These are phyloP conservation scores for Hycleus cichorii DNA, from an alignment of 1,140 invertebrate species.

Conservation along the genomic window DNA sequence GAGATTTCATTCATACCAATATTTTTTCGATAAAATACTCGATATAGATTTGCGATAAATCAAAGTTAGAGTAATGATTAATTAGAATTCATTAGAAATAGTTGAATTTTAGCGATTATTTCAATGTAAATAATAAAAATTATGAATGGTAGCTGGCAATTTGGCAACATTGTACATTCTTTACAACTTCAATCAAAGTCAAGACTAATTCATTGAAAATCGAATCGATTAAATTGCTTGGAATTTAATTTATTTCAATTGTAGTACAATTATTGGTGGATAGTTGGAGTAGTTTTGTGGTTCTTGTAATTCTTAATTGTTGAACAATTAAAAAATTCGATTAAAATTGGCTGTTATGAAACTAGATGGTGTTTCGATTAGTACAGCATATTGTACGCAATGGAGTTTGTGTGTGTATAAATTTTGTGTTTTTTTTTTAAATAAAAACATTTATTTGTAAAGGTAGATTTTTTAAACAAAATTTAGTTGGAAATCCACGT, in stretches of 20 bases:
- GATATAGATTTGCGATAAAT: too few relatives aligned
- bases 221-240: too few relatives aligned
- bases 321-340: neutral
- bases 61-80: too few relatives aligned
- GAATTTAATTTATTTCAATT: too few relatives aligned
- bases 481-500: neutral
- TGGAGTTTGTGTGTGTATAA: slow-evolving; percentile 35
- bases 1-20: neutral
- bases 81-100: too few relatives aligned
- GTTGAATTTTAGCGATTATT: too few relatives aligned
- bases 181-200: slow-evolving; percentile 23
- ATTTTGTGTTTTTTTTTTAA: slow-evolving; percentile 24
- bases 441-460: slow-evolving; percentile 24
- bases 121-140: neutral
- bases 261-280: too few relatives aligned
- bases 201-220: neutral
- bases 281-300: neutral
- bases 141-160: slow-evolving; percentile 24
- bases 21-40: too few relatives aligned
- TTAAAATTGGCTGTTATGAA: slow-evolving; percentile 17
- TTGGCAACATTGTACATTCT: slow-evolving; percentile 34
- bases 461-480: neutral
- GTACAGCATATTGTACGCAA: slow-evolving; percentile 36
- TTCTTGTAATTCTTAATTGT: neutral
- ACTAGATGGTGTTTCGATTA: slow-evolving; percentile 25